These are phyloP conservation scores for Alligator mississippiensis DNA, from an alignment of 2,113 vertebrate genomes.

Conservation along the genomic window DNA sequence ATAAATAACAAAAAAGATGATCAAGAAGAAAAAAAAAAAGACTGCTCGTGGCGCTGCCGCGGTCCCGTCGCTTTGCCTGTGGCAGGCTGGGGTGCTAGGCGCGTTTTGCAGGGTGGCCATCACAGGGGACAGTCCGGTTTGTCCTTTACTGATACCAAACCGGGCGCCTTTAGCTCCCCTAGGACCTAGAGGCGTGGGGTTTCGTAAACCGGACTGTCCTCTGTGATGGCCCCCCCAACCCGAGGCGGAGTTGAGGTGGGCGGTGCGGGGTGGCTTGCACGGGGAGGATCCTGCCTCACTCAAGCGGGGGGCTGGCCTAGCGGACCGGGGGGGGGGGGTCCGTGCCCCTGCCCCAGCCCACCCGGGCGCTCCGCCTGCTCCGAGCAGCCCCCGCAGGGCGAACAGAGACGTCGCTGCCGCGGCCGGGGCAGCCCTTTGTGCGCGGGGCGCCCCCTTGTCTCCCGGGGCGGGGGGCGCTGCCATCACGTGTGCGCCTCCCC, in stretches of 20 bases:
- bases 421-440: neutral
- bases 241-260: neutral
- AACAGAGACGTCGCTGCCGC: neutral
- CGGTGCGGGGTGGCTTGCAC: neutral
- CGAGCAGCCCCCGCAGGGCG: neutral
- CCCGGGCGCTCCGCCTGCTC: neutral
- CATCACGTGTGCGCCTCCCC: constrained; percentile 63
- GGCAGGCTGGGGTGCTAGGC: too few species aligned
- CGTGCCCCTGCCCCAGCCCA: neutral
- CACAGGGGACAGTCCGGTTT: too few species aligned
- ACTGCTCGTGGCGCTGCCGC: neutral
- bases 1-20: neutral
- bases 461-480: constrained; percentile 48
- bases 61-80: neutral
- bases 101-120: too few species aligned
- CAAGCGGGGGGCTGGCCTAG: too few species aligned
- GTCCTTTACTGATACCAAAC: too few species aligned
- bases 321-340: too few species aligned
- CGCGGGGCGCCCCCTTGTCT: constrained; percentile 18
- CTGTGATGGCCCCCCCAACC: neutral
- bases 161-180: too few species aligned
- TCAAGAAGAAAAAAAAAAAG: neutral
- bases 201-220: too few species aligned
- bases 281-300: too few species aligned
- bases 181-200: too few species aligned